These are phyloP conservation scores for Sus scrofa DNA, from an alignment of 2,113 vertebrate species.

Conservation along the genomic window T2T-Sscrofa CM000820.6:118690501-118691000, in stretches of 20 bases:
- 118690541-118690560: not conserved
- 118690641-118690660: slow-evolving; percentile 10
- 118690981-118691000: slow-evolving; percentile 81
- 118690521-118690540: not conserved
- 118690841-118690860: slow-evolving; percentile 67
- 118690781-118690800: slow-evolving; percentile 52
- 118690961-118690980: slow-evolving; percentile 85
- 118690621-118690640: slow-evolving; percentile 22
- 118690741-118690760: slow-evolving; percentile 57
- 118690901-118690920: slow-evolving; percentile 71
- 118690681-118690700: slow-evolving; percentile 68
- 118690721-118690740: slow-evolving; percentile 42
- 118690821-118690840: slow-evolving; percentile 55
- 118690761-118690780: slow-evolving; percentile 41
- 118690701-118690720: slow-evolving; percentile 14
- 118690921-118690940: slow-evolving; percentile 86
- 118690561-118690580: not conserved
- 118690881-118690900: slow-evolving; percentile 73
- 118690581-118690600: not conserved
- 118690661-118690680: not conserved
- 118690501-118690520: not conserved
- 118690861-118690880: slow-evolving; percentile 87
- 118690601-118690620: slow-evolving; percentile 44
- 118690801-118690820: slow-evolving; percentile 42
- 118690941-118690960: slow-evolving; percentile 82